phyloP scores from a whole-genome alignment of 2,797 vertebrate genomes.

The Leptoclinus maculatus region DNA sequence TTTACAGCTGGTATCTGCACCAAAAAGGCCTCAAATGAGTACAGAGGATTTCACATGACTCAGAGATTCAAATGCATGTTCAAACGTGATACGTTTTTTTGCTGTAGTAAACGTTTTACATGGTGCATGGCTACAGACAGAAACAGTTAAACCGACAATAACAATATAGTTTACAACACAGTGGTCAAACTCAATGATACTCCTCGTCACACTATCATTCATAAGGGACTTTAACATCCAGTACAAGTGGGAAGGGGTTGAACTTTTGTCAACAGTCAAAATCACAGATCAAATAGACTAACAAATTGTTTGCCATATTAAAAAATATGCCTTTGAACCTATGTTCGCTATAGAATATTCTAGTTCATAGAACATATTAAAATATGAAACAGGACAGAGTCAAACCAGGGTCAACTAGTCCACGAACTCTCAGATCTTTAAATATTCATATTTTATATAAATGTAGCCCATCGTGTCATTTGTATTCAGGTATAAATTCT shows the following conservation, averaged over 20 bases:
- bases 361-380: slow-evolving; percentile 2
- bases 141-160: slow-evolving; percentile 33
- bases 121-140: slow-evolving; percentile 35
- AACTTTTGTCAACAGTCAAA: slow-evolving; percentile 28
- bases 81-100: background rate
- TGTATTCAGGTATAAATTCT: background rate
- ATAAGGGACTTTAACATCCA: slow-evolving; percentile 11
- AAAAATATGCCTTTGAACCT: slow-evolving; percentile 4
- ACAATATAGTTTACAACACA: slow-evolving; percentile 35
- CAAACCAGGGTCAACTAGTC: slow-evolving; percentile 73
- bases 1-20: slow-evolving; percentile 9
- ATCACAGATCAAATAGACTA: slow-evolving; percentile 21
- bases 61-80: slow-evolving; percentile 22
- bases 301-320: slow-evolving; percentile 6
- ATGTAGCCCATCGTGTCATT: background rate
- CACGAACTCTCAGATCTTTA: background rate
- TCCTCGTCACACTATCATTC: background rate
- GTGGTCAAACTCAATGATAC: slow-evolving; percentile 6
- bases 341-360: background rate
- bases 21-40: slow-evolving; percentile 9
- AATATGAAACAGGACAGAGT: slow-evolving; percentile 18
- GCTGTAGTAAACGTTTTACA: slow-evolving; percentile 29
- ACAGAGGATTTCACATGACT: slow-evolving; percentile 34
- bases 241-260: slow-evolving; percentile 12
- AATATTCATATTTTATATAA: background rate